Evolutionary conservation across 2,113 vertebrate species (phyloP).

Genomic region (Pholis gunnellus): DNA sequence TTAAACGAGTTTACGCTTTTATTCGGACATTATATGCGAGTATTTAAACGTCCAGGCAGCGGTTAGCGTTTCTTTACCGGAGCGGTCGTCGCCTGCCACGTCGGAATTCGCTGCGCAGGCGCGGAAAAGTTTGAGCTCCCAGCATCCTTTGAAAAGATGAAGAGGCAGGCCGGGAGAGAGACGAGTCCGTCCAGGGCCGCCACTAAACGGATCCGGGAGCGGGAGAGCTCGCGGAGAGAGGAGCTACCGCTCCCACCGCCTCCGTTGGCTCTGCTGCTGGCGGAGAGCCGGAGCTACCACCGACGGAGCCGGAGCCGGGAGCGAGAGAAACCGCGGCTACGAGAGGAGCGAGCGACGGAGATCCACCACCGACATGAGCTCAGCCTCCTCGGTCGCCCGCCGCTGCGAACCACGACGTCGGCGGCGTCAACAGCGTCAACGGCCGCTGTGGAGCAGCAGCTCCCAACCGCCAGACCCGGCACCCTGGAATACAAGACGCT

Average conservation of each 20-base stretch:
- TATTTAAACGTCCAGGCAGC: background rate
- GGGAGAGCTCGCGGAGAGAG: slow-evolving; percentile 83
- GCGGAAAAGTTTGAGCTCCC: slow-evolving; percentile 77
- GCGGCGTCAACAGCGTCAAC: slow-evolving; percentile 35
- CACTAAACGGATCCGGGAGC: slow-evolving; percentile 88
- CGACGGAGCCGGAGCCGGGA: slow-evolving; percentile 85
- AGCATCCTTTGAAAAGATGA: slow-evolving; percentile 80
- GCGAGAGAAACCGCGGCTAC: slow-evolving; percentile 86
- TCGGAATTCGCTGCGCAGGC: slow-evolving; percentile 61
- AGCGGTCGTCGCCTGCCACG: slow-evolving; percentile 34
- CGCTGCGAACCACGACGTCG: slow-evolving; percentile 54
- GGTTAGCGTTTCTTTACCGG: background rate
- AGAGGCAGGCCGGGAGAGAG: slow-evolving; percentile 92
- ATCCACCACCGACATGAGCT: slow-evolving; percentile 85
- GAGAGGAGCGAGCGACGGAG: slow-evolving; percentile 85
- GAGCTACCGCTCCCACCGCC: slow-evolving; percentile 70
- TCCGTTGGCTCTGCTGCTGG: slow-evolving; percentile 79
- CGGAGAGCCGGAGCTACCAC: slow-evolving; percentile 83
- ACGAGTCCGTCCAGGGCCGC: slow-evolving; percentile 86
- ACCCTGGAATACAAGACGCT: slow-evolving; percentile 95
- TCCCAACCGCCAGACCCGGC: slow-evolving; percentile 51
- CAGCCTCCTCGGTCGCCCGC: slow-evolving; percentile 72
- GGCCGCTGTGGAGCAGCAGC: slow-evolving; percentile 54
- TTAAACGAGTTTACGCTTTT: slow-evolving; percentile 64
- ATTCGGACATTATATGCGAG: background rate